These are phyloP conservation scores for Amblyraja radiata DNA, from an alignment of 2,797 vertebrate species.

Conservation along the genomic window DNA sequence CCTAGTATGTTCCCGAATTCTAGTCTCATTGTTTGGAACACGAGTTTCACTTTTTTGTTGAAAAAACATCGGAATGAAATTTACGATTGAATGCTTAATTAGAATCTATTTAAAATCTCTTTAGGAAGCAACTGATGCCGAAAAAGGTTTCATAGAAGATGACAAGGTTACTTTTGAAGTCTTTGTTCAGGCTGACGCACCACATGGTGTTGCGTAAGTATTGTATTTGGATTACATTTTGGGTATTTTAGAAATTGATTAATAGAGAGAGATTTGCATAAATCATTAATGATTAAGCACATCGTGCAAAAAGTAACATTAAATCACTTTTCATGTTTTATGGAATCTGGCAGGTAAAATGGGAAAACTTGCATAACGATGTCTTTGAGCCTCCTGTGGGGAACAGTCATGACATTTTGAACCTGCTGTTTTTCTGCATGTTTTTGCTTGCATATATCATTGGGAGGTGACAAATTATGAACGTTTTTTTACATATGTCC, in stretches of 20 bases:
- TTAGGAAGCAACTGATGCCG: constrained; percentile 95
- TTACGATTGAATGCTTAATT: neutral
- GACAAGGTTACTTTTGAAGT: constrained; percentile 98
- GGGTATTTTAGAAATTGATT: neutral
- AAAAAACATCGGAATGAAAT: neutral
- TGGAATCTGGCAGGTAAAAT: neutral
- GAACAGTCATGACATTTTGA: neutral
- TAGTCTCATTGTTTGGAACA: neutral
- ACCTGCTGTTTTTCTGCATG: neutral
- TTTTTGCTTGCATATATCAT: neutral
- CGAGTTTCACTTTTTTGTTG: neutral
- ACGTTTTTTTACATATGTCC: neutral
- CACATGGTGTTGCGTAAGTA: constrained; percentile 95
- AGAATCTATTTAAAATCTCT: constrained; percentile 38
- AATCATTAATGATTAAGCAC: neutral
- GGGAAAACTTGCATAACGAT: neutral
- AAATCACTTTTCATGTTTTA: neutral
- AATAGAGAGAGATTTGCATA: neutral
- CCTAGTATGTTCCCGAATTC: neutral
- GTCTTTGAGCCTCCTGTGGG: constrained; percentile 14
- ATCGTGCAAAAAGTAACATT: neutral
- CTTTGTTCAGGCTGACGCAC: constrained; percentile 94
- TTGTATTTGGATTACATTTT: neutral
- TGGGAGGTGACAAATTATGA: neutral
- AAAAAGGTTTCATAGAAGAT: constrained; percentile 92